These are phyloP conservation scores for Dolomedes plantarius DNA, from an alignment of 2,888 invertebrate genomes.

Conservation along the genomic window DNA sequence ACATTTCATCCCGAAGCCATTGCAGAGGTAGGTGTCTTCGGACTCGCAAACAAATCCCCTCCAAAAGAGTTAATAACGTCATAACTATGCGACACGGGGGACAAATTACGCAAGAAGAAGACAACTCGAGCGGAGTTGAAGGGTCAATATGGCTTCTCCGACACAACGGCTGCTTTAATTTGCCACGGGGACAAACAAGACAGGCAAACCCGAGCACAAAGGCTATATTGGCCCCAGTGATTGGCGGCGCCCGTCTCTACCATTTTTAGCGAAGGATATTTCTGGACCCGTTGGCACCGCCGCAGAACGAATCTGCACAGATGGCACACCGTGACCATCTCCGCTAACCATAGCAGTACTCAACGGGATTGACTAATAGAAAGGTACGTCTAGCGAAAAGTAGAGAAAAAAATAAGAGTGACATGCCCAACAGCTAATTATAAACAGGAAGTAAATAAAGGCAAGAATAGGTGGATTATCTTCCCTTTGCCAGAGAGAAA, in stretches of 20 bases:
- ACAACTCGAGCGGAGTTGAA: constrained; percentile 21
- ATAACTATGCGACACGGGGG: constrained; percentile 35
- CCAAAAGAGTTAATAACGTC: constrained; percentile 35
- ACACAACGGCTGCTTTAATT: constrained; percentile 56
- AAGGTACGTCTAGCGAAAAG: constrained; percentile 6
- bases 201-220: constrained; percentile 44
- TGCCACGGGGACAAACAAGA: constrained; percentile 53
- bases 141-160: constrained; percentile 25
- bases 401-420: neutral
- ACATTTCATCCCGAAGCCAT: no score
- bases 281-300: neutral
- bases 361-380: neutral
- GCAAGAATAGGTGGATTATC: no score
- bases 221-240: constrained; percentile 35
- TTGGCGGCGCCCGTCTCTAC: constrained; percentile 6
- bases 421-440: neutral
- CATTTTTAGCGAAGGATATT: constrained; percentile 11
- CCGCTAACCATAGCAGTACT: neutral
- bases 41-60: neutral
- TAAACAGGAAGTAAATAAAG: constrained; percentile 7
- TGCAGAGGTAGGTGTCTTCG: no score
- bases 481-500: no score
- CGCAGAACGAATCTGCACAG: neutral
- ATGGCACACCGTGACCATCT: constrained; percentile 13
- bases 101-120: constrained; percentile 1